Evolutionary conservation across 2,888 invertebrate genomes (phyloP), one percentile per base, ranked within the genome.

Genomic region (Celastrina argiolus): DNA sequence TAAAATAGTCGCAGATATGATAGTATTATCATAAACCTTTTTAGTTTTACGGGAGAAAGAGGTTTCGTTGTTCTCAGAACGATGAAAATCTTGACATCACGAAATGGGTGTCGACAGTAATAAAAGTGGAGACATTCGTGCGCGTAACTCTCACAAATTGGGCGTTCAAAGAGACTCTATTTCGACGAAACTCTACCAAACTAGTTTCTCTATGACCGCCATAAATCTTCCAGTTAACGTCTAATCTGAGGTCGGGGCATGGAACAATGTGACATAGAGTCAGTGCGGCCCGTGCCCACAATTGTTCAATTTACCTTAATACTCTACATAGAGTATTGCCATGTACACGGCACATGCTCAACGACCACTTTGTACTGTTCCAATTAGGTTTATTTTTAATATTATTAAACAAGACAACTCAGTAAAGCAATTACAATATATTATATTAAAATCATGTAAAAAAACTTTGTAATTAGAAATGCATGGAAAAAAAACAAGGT

Each of bases 291-390:
- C 88, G 90, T 90, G 90, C 88, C 78, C 80, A 80, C 88, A 87
- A 88, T 88, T 84, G 84, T 87, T 86, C 88, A 85, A 86, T 89
- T 89, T 88, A 88, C 87, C 82, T 88, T 88, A 88, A 88, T 87
- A 83, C 83, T 79, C 80, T 80, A 12, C 61, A 61, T 61, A 61
- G 16, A 39, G 10, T 56, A 26, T 28, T 34, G 51, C 22, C 2
- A 51, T 51, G 34, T 16, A n/a, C n/a, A n/a, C n/a, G 16, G 59
- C 16, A 31, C 31, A 59, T 51, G 51, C 12, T 51, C 22, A 22
- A 18, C 51, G 51, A 26, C 51, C 51, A 26, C 18, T 45, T 45
- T 45, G 18, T 31, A 31, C 31, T 5, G 31, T 5, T 81, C 81
- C 67, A 67, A 70, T 69, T 69, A 70, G 31, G 4, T 4, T 31